Conservation (phyloP, 1,140 invertebrate genomes). For the Thaumetopoea pityocampa region DNA sequence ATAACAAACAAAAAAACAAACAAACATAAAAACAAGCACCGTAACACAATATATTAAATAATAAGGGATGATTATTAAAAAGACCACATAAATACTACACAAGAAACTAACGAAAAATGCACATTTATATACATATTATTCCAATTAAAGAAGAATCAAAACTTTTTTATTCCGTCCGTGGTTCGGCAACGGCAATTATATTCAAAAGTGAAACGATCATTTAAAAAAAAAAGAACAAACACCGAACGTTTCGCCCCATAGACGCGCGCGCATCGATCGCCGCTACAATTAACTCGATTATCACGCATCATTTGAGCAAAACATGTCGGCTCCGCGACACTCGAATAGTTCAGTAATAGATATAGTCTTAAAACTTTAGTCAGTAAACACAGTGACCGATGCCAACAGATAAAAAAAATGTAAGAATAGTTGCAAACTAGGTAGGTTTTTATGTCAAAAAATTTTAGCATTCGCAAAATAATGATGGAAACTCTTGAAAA, state of each 20-base stretch:
- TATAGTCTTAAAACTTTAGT: no score
- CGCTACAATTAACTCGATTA: slow-evolving; percentile 26
- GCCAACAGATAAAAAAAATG: slow-evolving; percentile 19
- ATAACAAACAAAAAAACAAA: no score
- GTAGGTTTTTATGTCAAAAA: no score
- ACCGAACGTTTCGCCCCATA: not conserved
- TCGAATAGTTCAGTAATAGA: slow-evolving; percentile 19
- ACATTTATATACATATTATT: no score
- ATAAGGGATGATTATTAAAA: no score
- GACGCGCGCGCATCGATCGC: slow-evolving; percentile 9
- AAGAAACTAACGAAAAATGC: no score
- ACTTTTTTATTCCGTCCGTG: not conserved
- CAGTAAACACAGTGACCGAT: slow-evolving; percentile 14
- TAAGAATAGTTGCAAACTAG: no score
- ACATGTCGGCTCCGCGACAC: slow-evolving; percentile 21
- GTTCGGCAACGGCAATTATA: not conserved
- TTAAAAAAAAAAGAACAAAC: slow-evolving; percentile 4
- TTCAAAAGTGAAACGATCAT: not conserved
- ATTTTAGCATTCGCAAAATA: no score
- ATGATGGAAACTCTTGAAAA: no score
- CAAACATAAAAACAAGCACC: no score
- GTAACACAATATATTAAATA: no score
- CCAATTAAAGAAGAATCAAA: not conserved
- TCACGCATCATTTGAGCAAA: slow-evolving; percentile 25
- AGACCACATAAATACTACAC: no score